These are phyloP conservation scores for Zele albiditarsus DNA, from an alignment of 2,888 invertebrate species.

Conservation along the genomic window DNA sequence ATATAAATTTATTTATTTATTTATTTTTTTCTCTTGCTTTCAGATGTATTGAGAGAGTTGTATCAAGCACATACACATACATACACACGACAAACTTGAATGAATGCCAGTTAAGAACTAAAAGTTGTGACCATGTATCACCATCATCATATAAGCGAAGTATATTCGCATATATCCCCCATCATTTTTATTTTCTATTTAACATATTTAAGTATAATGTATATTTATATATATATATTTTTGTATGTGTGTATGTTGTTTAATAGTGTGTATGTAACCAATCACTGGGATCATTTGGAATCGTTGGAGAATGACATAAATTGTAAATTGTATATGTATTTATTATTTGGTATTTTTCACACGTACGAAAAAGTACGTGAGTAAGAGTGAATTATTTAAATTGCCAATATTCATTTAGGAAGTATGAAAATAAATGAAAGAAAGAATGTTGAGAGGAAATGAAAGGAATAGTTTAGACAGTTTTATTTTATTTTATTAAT, in stretches of 20 bases:
- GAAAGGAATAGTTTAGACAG: too few species aligned
- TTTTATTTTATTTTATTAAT: too few species aligned
- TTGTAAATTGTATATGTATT: not conserved
- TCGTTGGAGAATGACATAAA: not conserved
- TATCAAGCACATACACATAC: not conserved
- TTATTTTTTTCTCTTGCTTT: not conserved
- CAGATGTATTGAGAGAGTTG: not conserved
- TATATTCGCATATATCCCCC: conserved; percentile 9
- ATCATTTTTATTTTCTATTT: conserved; percentile 6
- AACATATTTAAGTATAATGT: not conserved
- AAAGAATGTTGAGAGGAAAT: too few species aligned
- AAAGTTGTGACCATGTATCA: not conserved
- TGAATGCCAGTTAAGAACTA: not conserved
- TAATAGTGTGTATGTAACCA: not conserved
- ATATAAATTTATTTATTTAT: not conserved
- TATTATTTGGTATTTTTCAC: conserved; percentile 5
- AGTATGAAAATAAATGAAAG: too few species aligned
- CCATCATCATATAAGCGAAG: conserved; percentile 10
- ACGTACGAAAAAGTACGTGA: not conserved
- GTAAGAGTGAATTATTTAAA: not conserved
- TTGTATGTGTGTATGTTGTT: not conserved
- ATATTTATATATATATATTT: not conserved
- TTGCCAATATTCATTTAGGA: not conserved
- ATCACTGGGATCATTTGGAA: not conserved
- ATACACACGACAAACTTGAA: conserved; percentile 1